phyloP scores from a whole-genome alignment of 2,113 vertebrate genomes.

The Microcebus murinus region DNA sequence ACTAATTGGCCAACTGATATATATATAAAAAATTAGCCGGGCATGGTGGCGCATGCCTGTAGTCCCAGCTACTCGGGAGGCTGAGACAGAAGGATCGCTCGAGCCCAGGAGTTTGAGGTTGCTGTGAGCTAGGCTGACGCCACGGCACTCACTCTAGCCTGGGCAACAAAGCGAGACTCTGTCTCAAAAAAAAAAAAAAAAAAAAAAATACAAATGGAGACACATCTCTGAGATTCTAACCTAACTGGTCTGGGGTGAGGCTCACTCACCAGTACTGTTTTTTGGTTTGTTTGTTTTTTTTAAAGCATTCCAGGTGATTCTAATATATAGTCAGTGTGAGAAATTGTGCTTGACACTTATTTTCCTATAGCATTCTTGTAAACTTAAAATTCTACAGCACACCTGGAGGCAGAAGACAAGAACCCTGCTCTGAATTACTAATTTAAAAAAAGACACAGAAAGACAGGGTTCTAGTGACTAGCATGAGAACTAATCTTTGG shows the following conservation, averaged over 20 bases:
- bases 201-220: neutral
- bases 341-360: neutral
- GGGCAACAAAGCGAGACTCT: no score
- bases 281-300: neutral
- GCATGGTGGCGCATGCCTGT: no score
- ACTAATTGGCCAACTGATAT: no score
- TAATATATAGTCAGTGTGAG: neutral
- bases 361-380: neutral
- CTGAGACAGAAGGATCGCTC: no score
- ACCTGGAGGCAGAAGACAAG: neutral
- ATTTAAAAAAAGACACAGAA: neutral
- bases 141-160: no score
- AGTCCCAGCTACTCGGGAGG: no score
- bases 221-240: neutral
- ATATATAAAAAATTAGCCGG: no score
- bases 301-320: constrained; percentile 10
- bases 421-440: neutral
- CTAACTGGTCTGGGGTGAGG: neutral
- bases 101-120: no score
- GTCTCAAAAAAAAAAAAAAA: no score
- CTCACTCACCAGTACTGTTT: neutral
- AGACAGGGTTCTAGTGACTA: neutral
- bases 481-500: neutral
- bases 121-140: no score
- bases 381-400: constrained; percentile 28